Conservation (phyloP, 1,140 invertebrate genomes). For the Leucophenga varia region DNA sequence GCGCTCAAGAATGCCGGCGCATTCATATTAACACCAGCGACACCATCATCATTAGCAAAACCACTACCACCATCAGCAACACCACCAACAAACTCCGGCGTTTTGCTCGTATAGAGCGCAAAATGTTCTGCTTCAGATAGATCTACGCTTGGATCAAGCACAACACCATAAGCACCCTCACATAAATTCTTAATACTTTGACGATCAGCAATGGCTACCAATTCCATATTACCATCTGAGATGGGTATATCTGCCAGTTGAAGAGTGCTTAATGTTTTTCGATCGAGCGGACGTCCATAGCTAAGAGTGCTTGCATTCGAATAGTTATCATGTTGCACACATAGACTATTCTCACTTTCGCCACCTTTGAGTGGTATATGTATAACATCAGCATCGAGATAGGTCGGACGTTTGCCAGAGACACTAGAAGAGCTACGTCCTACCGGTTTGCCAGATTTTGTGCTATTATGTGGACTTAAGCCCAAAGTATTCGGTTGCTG, state of each 20-base stretch:
- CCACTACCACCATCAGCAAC: slow-evolving; percentile 82
- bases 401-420: slow-evolving; percentile 59
- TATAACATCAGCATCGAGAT: slow-evolving; percentile 58
- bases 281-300: slow-evolving; percentile 44
- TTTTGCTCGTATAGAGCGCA: slow-evolving; percentile 78
- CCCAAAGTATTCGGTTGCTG: slow-evolving; percentile 22
- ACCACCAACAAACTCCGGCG: slow-evolving; percentile 78
- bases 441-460: slow-evolving; percentile 56
- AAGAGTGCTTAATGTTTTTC: slow-evolving; percentile 52
- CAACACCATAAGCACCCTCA: slow-evolving; percentile 48
- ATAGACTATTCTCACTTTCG: slow-evolving; percentile 37
- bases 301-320: slow-evolving; percentile 45
- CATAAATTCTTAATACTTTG: slow-evolving; percentile 52
- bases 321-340: slow-evolving; percentile 39
- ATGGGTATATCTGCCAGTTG: slow-evolving; percentile 53
- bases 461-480: slow-evolving; percentile 19
- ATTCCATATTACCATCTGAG: slow-evolving; percentile 53
- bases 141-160: slow-evolving; percentile 59
- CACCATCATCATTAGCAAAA: slow-evolving; percentile 60
- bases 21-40: slow-evolving; percentile 65
- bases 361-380: slow-evolving; percentile 65
- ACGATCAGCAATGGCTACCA: slow-evolving; percentile 52
- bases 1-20: slow-evolving; percentile 60
- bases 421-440: slow-evolving; percentile 62
- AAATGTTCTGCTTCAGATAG: slow-evolving; percentile 84